phyloP scores from a whole-genome alignment of 2,888 invertebrate genomes.

The Xanthorhoe designata region DNA sequence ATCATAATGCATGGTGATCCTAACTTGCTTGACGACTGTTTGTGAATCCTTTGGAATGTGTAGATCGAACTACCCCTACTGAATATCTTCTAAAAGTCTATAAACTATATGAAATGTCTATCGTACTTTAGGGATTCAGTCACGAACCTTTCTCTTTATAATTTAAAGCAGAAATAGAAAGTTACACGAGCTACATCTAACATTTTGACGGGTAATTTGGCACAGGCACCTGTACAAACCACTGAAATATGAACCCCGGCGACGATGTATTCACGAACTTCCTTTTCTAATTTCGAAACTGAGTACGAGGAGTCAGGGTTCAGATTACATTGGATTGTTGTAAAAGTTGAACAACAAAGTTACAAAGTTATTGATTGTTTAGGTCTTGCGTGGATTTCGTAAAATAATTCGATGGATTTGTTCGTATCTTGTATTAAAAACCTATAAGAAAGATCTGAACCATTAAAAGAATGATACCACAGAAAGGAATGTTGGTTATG shows the following conservation, averaged over 20 bases:
- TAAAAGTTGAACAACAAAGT: constrained; percentile 24
- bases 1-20: no score
- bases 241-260: constrained; percentile 55
- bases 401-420: background rate
- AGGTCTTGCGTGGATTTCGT: constrained; percentile 18
- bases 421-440: background rate
- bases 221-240: constrained; percentile 58
- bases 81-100: no score
- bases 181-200: constrained; percentile 59
- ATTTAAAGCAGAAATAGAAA: constrained; percentile 10
- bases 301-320: constrained; percentile 25
- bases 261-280: constrained; percentile 34
- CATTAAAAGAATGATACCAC: no score
- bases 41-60: no score
- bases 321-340: constrained; percentile 30
- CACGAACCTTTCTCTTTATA: background rate
- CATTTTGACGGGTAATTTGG: constrained; percentile 77
- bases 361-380: constrained; percentile 15
- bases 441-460: background rate
- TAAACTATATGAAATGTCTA: no score
- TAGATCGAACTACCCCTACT: no score
- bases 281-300: constrained; percentile 34
- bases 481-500: no score
- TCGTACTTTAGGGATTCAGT: background rate
- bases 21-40: no score